phyloP scores from a whole-genome alignment of 2,113 vertebrate species.

The Pelmatolapia mariae region DNA sequence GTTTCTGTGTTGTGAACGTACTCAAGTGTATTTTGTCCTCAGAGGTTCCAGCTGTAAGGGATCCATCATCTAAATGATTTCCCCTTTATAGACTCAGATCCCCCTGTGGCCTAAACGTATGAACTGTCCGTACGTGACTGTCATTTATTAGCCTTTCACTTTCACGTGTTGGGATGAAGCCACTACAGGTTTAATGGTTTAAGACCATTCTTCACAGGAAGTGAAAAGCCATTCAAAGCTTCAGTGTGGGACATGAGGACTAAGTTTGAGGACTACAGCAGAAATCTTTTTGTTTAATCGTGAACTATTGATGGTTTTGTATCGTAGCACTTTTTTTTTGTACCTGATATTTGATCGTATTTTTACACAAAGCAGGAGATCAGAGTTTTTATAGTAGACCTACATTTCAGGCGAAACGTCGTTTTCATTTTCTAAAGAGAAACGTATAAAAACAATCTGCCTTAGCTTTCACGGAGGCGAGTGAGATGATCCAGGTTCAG shows the following conservation, averaged over 20 bases:
- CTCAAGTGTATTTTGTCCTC: not conserved
- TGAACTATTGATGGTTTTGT: not conserved
- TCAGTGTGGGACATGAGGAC: not conserved
- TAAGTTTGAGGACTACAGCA: not conserved
- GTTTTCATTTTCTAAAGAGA: not conserved
- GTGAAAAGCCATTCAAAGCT: not conserved
- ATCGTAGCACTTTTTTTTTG: conserved; percentile 38
- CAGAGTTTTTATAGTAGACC: conserved; percentile 14
- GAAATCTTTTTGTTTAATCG: not conserved
- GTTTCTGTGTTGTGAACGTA: not conserved
- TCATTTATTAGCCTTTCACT: fast-evolving
- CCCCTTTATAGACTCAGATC: not conserved
- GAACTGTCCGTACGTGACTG: not conserved
- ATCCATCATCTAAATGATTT: not conserved
- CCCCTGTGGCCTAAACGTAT: no score
- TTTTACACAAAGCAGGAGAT: not conserved
- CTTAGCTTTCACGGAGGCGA: not conserved
- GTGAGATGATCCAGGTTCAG: not conserved
- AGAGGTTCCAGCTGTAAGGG: not conserved
- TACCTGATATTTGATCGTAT: conserved; percentile 7
- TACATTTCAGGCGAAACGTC: not conserved
- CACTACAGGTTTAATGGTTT: not conserved
- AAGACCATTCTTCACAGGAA: not conserved
- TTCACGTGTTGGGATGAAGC: not conserved
- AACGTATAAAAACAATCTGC: fast-evolving